Evolutionary conservation across 2,888 invertebrate genomes (phyloP), one percentile per base, ranked within the genome.

Genomic region (Meloe dianella): DNA sequence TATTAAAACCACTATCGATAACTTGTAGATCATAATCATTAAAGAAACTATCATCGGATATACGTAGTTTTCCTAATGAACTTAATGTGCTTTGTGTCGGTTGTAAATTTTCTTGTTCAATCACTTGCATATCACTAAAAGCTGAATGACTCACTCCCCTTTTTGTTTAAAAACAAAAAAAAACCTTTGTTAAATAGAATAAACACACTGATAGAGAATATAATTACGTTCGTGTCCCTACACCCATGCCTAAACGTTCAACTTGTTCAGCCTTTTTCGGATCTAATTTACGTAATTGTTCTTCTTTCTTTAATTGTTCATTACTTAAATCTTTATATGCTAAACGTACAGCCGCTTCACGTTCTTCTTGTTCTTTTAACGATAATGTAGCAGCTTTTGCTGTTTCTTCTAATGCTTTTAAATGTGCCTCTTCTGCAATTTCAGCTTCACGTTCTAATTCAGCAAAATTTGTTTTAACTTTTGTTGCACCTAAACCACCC

Each of bases 221-320:
- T 29, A 54, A 51, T 80, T 82, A 88, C 89, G 85, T 82, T 79
- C 86, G 84, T 41, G 85, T 79, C 57, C 86, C 87, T 76, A 91
- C 90, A 67, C 94, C 97, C 94, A 98, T 97, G 76, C 98, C 98
- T 58, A 98, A 89, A 60, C 98, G 88, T 84, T 98, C 97, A 77
- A 93, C 87, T 83, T 96, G 94, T 73, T 92, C 91, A 2, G 94
- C 94, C 84, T 95, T 97, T 71, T 89, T 88, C 0, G 95, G 93
- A 85, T 96, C 93, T 65, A 89, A 83, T 57, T 87, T 86, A 79
- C 90, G 90, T 65, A 93, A 77, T 80, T 91, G 89, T 64, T 92
- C 91, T 75, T 92, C 92, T 69, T 92, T 87, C 77, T 90, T 90
- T 67, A 90, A 90, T 71, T 90, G 89, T 51, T 78, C 71, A 64